Evolutionary conservation across 2,113 vertebrate genomes (phyloP).

Genomic region (Prolemur simus): DNA sequence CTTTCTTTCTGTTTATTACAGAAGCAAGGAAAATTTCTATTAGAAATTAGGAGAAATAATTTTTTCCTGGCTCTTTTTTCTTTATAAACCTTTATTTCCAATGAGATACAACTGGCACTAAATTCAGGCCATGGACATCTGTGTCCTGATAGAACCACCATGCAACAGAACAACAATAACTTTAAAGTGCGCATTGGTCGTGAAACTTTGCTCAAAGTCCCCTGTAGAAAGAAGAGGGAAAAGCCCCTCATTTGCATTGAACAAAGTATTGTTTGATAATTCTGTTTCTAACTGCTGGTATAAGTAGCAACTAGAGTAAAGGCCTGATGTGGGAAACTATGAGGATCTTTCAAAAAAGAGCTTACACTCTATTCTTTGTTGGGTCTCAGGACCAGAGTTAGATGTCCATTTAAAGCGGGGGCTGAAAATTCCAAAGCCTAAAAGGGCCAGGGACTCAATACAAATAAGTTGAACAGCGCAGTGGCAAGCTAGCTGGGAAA

Average conservation of each 20-base stretch:
- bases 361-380: slow-evolving; percentile 50
- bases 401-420: slow-evolving; percentile 17
- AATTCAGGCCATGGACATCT: slow-evolving; percentile 70
- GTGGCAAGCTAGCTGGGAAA: not conserved
- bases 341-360: slow-evolving; percentile 58
- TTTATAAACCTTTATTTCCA: slow-evolving; percentile 57
- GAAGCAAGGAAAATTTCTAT: slow-evolving; percentile 41
- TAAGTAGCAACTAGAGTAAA: slow-evolving; percentile 67
- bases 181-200: slow-evolving; percentile 88
- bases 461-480: not conserved
- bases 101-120: slow-evolving; percentile 61
- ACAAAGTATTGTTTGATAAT: slow-evolving; percentile 32
- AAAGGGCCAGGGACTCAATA: not conserved
- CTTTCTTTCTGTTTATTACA: slow-evolving; percentile 58
- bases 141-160: slow-evolving; percentile 81
- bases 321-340: slow-evolving; percentile 50
- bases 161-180: slow-evolving; percentile 92
- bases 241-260: slow-evolving; percentile 72
- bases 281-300: slow-evolving; percentile 48
- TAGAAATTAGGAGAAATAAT: slow-evolving; percentile 51
- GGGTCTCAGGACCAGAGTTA: not conserved
- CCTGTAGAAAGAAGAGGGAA: slow-evolving; percentile 76
- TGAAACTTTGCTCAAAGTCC: slow-evolving; percentile 79
- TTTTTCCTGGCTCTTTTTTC: not conserved
- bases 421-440: not conserved